Base-by-base conservation (phyloP, 2,888 invertebrate genomes). In the Cheilosia soror region DNA sequence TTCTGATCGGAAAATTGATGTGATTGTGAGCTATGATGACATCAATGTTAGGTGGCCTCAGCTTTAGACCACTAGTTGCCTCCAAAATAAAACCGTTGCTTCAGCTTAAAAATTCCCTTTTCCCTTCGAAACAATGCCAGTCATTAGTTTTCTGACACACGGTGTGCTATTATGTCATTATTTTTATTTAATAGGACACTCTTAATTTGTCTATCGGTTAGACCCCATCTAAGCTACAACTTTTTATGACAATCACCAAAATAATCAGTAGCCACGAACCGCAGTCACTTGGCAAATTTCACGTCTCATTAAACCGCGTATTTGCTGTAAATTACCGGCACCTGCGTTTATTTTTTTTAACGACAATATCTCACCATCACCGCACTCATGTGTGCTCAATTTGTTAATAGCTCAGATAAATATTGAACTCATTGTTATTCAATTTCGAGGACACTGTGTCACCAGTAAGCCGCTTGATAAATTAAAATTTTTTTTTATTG, bases 391-490 rank as follows among this genome's bases (percentile, higher is more conserved):
- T 33, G 40, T 42, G 20, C n/a, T 53, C 58, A 58, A 65, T 51
- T 68, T 40, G 49, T 53, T 76, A 66, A 76, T 53, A 68, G 60
- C 31, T 33, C 69, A 53, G 57, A 65, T 65, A 75, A 62, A 60
- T 62, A 55, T 49, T 69, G 40, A 68, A 69, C 31, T 57, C 69
- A 69, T 76, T 60, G 51, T 66, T 53, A 76, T 76, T 68, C 42
- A 68, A 7, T 51, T 69, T 69, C 62, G 69, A 77, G 68, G 62
- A 77, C 68, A 60, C 40, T 63, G 9, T 29, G 11, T 66, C 49
- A 66, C 76, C 68, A 47, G 37, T 69, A 37, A 62, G 15, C 51
- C 55, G 62, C 62, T 69, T 40, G 62, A 68, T 11, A 25, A 20
- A 20, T 20, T 20, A 44, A 3, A n/a, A n/a, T n/a, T n/a, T 13